phyloP scores from a whole-genome alignment of 2,888 invertebrate species.

The Caenorhabditis macrosperma region DNA sequence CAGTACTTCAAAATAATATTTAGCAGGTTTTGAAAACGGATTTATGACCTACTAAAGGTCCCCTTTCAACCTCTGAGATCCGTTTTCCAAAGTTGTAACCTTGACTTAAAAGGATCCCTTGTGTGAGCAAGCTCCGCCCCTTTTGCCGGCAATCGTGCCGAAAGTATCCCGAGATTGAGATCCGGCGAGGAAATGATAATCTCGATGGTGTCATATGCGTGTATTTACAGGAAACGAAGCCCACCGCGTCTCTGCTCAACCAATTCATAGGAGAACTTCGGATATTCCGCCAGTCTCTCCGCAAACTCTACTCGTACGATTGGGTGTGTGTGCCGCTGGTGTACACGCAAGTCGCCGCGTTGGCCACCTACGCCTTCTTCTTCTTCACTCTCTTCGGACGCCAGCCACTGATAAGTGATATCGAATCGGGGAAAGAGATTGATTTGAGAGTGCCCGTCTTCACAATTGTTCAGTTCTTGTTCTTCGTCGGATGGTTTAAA shows the following conservation, averaged over 20 bases:
- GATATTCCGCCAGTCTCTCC: constrained; percentile 62
- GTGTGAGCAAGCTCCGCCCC: no score
- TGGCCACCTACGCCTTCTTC: constrained; percentile 81
- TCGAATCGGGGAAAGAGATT: constrained; percentile 58
- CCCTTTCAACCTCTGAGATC: no score
- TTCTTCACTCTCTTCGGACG: constrained; percentile 81
- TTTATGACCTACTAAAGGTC: no score
- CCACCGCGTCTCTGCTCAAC: constrained; percentile 67
- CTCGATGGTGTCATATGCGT: no score
- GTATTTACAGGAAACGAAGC: constrained; percentile 63
- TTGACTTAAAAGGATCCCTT: no score
- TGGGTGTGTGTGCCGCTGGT: constrained; percentile 75
- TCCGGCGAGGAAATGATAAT: no score
- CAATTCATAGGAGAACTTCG: constrained; percentile 65
- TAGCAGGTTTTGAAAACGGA: no score
- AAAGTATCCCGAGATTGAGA: no score
- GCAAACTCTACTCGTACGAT: constrained; percentile 69
- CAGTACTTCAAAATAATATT: no score
- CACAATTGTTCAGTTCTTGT: constrained; percentile 71
- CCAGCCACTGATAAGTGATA: constrained; percentile 72
- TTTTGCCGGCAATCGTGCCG: no score
- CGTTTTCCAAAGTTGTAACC: no score
- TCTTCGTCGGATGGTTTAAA: constrained; percentile 72
- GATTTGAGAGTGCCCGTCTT: constrained; percentile 68
- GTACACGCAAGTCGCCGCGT: constrained; percentile 79